Conservation (phyloP, 2,113 vertebrate species). For the Aldabrachelys gigantea region DNA sequence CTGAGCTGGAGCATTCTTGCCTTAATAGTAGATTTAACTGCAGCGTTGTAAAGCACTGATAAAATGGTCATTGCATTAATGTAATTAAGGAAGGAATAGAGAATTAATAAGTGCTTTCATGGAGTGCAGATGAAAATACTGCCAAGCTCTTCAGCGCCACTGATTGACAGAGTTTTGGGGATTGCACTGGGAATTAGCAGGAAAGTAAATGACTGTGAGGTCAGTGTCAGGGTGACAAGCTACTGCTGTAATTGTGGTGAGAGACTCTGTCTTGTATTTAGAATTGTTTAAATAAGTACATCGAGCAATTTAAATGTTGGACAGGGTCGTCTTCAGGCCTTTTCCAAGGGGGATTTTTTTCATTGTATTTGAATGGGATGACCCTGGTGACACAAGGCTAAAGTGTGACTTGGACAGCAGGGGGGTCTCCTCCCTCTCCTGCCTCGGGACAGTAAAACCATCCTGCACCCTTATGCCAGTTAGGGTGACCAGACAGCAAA, state of each 20-base stretch:
- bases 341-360: background rate
- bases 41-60: background rate
- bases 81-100: slow-evolving; percentile 16
- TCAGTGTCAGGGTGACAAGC: accelerated
- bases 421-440: background rate
- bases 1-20: slow-evolving; percentile 21
- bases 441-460: background rate
- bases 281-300: background rate
- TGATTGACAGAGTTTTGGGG: accelerated
- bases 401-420: background rate
- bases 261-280: background rate
- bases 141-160: accelerated
- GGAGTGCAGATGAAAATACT: accelerated
- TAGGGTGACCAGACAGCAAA: too few species aligned
- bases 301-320: background rate
- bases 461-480: background rate
- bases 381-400: background rate
- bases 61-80: background rate
- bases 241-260: background rate
- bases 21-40: slow-evolving; percentile 35
- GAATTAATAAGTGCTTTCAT: background rate
- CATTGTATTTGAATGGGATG: background rate
- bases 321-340: background rate
- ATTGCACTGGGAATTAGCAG: accelerated
- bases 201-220: accelerated